Base-by-base conservation (phyloP, 2,888 invertebrate genomes). In the Sericinus montela region DNA sequence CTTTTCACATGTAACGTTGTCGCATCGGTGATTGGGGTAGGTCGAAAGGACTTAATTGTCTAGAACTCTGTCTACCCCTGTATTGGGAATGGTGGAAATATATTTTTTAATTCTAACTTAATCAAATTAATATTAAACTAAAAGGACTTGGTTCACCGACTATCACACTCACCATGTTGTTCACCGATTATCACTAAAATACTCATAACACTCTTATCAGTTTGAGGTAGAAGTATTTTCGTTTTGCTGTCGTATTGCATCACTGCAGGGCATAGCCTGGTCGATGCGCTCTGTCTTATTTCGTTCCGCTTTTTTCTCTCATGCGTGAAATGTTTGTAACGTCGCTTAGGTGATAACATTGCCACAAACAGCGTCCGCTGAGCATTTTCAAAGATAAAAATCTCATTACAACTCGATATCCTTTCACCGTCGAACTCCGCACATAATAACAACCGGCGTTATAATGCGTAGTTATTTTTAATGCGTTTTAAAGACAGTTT, bases 251-350 rank as follows among this genome's bases (percentile, higher is more conserved):
- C 19, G 30, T 23, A 6, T 35, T 14, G 14, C n/a, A 16, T 41
- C 35, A 29, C 36, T 30, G 28, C 16, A 15, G 47, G 40, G 28
- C 29, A 41, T 35, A n/a, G n/a, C n/a, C n/a, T n/a, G n/a, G n/a
- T 16, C 36, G 41, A 47, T 36, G 36, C 47, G 41, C 9, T 23
- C 41, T 41, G 41, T 41, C 36, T 28, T 36, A 41, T 41, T 47
- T 41, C 47, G 47, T 47, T 47, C 47, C 41, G 47, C 47, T 29
- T 47, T 29, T 19, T 19, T 16, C 35, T 41, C 23, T 28, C 47
- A 36, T 41, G 47, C 47, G 47, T 47, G 13, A 47, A 47, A 47
- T 41, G 47, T 41, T 47, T 47, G 36, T 41, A 41, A 47, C 47
- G 35, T 47, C 29, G 41, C 41, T 41, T 41, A 36, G 36, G 29